Conservation (phyloP, 2,797 vertebrate species). For the Rhynchonycteris naso region DNA sequence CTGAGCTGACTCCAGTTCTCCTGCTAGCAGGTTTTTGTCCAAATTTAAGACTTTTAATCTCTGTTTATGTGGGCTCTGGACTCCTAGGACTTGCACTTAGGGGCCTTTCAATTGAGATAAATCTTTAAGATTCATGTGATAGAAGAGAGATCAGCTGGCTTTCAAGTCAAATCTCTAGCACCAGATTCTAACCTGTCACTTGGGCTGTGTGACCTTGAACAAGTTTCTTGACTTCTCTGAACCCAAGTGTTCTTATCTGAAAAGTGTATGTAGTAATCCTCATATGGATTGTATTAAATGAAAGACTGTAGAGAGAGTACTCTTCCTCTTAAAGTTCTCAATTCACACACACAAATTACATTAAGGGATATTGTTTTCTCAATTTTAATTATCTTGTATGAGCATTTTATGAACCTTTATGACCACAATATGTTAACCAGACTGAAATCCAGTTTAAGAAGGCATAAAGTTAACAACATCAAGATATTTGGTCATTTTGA, state of each 20-base stretch:
- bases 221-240: background rate
- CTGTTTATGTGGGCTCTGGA: slow-evolving; percentile 17
- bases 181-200: background rate
- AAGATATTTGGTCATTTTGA: slow-evolving; percentile 41
- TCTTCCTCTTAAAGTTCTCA: background rate
- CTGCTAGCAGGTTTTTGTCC: background rate
- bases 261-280: background rate
- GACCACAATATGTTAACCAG: background rate
- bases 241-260: background rate
- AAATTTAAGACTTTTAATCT: background rate
- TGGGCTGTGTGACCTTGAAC: background rate
- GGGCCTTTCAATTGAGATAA: background rate
- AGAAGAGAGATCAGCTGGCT: background rate
- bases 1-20: background rate
- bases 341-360: background rate
- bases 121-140: background rate
- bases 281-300: background rate
- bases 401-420: slow-evolving; percentile 42
- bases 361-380: background rate
- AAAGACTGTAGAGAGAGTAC: background rate
- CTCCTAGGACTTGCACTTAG: background rate
- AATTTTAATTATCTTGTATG: slow-evolving; percentile 17
- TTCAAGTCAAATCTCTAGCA: background rate
- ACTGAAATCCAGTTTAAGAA: slow-evolving; percentile 44
- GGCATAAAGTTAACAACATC: slow-evolving; percentile 7